These are phyloP conservation scores for Rousettus leschenaultii DNA, from an alignment of 2,113 vertebrate species.

Conservation along the genomic window DNA sequence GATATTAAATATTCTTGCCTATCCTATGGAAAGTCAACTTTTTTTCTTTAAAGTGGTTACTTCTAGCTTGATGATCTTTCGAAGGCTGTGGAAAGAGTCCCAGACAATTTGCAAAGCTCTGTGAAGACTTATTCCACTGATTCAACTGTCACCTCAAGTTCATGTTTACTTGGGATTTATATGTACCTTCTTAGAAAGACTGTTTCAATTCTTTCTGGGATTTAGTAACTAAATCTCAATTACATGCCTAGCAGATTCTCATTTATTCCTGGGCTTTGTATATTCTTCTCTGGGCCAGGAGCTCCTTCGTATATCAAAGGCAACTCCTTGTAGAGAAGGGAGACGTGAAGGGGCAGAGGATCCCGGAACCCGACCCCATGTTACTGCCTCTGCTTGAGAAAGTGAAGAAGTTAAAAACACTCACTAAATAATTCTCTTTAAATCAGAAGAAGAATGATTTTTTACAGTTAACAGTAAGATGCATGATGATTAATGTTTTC, in stretches of 20 bases:
- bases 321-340: conserved; percentile 50
- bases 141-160: background rate
- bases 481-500: conserved; percentile 77
- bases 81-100: background rate
- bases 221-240: conserved; percentile 42
- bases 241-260: background rate
- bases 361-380: conserved; percentile 41
- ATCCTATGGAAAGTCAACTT: background rate
- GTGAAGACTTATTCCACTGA: background rate
- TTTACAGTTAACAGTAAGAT: conserved; percentile 79
- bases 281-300: conserved; percentile 36
- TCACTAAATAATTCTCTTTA: conserved; percentile 78
- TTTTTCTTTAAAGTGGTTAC: background rate
- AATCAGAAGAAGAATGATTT: conserved; percentile 75
- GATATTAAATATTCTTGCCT: background rate
- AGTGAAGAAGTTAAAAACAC: conserved; percentile 73
- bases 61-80: background rate
- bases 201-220: background rate
- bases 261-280: conserved; percentile 35
- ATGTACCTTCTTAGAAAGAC: background rate
- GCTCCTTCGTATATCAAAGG: conserved; percentile 64
- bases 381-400: conserved; percentile 49
- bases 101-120: background rate
- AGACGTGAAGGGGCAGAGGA: conserved; percentile 33
- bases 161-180: background rate